These are phyloP conservation scores for Unio pictorum DNA, from an alignment of 2,888 invertebrate species.

Conservation along the genomic window DNA sequence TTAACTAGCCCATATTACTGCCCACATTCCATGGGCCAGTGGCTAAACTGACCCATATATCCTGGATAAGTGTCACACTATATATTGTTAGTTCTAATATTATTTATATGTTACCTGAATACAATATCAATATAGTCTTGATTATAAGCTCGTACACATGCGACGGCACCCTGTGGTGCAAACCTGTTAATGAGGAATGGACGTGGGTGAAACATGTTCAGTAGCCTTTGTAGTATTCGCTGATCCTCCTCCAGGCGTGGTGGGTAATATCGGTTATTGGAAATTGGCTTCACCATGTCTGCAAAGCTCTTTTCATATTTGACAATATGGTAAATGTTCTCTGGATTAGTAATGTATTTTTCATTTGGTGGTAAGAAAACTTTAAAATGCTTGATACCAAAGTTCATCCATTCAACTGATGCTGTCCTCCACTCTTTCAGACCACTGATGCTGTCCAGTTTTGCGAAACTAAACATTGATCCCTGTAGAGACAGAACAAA, in stretches of 20 bases:
- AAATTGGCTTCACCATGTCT: conserved; percentile 13
- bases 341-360: conserved; percentile 13
- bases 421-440: conserved; percentile 55
- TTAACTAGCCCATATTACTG: no score
- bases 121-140: conserved; percentile 61
- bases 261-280: conserved; percentile 64
- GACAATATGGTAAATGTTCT: conserved; percentile 24
- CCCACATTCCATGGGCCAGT: no score
- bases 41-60: neutral
- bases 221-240: conserved; percentile 57
- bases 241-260: conserved; percentile 43
- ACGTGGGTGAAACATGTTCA: conserved; percentile 66
- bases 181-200: conserved; percentile 67
- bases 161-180: conserved; percentile 62
- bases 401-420: conserved; percentile 42
- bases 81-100: neutral
- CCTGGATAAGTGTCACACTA: neutral
- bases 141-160: conserved; percentile 61
- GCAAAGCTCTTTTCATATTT: conserved; percentile 7
- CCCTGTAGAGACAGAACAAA: neutral
- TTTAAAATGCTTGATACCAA: conserved; percentile 56
- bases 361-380: conserved; percentile 53
- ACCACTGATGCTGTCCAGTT: conserved; percentile 45
- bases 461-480: conserved; percentile 11
- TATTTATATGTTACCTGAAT: conserved; percentile 59